Percentiles rank a stretch among this genome's conserved stretches.
Evolutionary conservation across 35 echinoderm and acorn worm species (phyloP).

Genomic region (Holothuria glaberrima): DNA sequence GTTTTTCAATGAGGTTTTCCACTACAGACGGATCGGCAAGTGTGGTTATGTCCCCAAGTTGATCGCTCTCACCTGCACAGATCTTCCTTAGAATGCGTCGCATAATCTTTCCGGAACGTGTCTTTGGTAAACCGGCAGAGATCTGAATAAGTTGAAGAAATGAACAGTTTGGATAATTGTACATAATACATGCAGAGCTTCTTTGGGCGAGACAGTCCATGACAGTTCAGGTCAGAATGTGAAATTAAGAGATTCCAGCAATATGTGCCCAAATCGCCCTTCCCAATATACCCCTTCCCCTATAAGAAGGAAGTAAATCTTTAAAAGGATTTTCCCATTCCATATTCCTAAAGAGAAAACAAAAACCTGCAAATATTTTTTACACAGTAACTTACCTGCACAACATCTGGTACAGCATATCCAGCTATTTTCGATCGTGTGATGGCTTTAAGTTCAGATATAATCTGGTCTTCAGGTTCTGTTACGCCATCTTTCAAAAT

Average conservation of each 20-base stretch:
- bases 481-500: conserved; percentile 83
- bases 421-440: conserved; percentile 86
- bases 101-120: conserved; percentile 98
- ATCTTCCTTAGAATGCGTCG: conserved; percentile 89
- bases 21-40: conserved; percentile 94
- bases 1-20: conserved; percentile 80
- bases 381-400: conserved; percentile 66
- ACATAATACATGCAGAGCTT: too few relatives aligned
- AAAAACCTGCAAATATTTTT: not conserved
- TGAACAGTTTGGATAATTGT: too few relatives aligned
- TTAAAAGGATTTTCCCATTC: not conserved
- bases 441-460: conserved; percentile 72
- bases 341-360: not conserved
- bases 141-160: too few relatives aligned
- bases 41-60: conserved; percentile 87
- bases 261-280: too few relatives aligned
- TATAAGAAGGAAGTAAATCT: too few relatives aligned
- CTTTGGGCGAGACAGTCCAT: too few relatives aligned
- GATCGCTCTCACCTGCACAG: conserved; percentile 64
- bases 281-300: too few relatives aligned
- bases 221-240: too few relatives aligned
- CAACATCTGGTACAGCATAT: conserved; percentile 94
- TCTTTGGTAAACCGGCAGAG: conserved; percentile 90
- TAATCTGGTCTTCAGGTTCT: conserved; percentile 77
- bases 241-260: too few relatives aligned